Percentiles rank a stretch among this genome's conserved stretches.
These are phyloP conservation scores for Gavia stellata DNA, from an alignment of 2,113 vertebrate genomes.

Conservation along the genomic window DNA sequence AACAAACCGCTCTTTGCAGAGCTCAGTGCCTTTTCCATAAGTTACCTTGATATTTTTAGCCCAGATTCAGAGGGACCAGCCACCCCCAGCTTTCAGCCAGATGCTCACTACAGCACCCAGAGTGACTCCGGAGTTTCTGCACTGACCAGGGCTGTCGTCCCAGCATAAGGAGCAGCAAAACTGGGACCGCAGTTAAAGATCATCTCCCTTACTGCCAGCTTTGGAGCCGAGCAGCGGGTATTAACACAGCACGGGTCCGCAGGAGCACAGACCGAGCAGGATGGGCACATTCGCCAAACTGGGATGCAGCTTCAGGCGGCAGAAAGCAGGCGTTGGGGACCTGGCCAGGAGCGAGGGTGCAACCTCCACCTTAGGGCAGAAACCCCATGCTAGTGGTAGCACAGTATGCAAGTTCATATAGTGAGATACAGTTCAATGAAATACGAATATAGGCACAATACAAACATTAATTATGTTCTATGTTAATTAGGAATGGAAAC, in stretches of 20 bases:
- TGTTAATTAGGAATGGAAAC: not conserved
- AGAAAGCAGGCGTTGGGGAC: not conserved
- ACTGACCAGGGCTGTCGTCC: not conserved
- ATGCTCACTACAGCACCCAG: not conserved
- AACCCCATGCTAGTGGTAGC: fast-evolving
- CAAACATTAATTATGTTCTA: not conserved
- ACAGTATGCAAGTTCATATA: fast-evolving
- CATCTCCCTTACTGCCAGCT: not conserved
- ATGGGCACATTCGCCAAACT: fast-evolving
- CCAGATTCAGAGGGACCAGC: not conserved
- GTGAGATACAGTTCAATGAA: not conserved
- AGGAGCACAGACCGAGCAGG: fast-evolving
- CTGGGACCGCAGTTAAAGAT: no score
- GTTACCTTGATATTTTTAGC: not conserved
- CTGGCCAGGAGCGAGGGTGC: not conserved
- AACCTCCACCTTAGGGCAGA: not conserved
- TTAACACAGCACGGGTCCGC: fast-evolving
- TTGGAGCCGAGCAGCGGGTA: not conserved
- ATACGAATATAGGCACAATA: not conserved
- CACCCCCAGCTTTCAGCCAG: not conserved
- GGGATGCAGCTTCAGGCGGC: not conserved
- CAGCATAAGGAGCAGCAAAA: not conserved
- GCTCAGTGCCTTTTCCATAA: not conserved
- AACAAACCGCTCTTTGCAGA: not conserved
- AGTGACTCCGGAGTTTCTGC: not conserved